A percentile compares a stretch with the other conserved stretches of the same genome.
phyloP scores from a whole-genome alignment of 2,797 vertebrate genomes.

The Loris lydekkerianus region DNA sequence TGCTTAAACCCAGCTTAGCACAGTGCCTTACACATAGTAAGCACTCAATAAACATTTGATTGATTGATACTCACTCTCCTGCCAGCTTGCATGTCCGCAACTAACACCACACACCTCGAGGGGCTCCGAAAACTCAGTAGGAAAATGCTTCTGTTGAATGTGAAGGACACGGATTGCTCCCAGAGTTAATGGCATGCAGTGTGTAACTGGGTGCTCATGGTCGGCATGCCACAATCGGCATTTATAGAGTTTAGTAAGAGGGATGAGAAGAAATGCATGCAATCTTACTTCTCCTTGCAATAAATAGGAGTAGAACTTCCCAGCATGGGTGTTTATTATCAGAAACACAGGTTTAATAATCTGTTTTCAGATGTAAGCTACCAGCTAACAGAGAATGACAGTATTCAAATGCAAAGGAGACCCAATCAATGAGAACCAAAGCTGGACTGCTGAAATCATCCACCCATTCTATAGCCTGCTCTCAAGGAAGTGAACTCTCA shows the following conservation, averaged over 20 bases:
- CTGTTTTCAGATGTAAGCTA: background rate
- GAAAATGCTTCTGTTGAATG: slow-evolving; percentile 27
- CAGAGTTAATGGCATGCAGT: background rate
- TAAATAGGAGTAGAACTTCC: slow-evolving; percentile 29
- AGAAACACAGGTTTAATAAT: slow-evolving; percentile 13
- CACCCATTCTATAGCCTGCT: background rate
- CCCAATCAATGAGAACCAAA: slow-evolving; percentile 12
- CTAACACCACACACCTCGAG: slow-evolving; percentile 57
- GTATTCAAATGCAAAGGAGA: background rate
- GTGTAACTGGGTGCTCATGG: background rate
- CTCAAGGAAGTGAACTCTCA: background rate
- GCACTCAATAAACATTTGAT: slow-evolving; percentile 82
- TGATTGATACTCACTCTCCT: slow-evolving; percentile 58
- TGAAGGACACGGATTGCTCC: slow-evolving; percentile 11
- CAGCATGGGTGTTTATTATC: background rate
- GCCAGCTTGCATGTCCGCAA: slow-evolving; percentile 53
- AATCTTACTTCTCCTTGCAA: slow-evolving; percentile 9
- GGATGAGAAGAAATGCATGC: background rate
- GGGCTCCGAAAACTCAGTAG: slow-evolving; percentile 54
- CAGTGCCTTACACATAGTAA: slow-evolving; percentile 80
- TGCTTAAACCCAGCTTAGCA: slow-evolving; percentile 80
- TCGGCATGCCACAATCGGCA: background rate
- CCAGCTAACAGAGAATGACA: background rate
- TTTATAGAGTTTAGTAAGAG: background rate
- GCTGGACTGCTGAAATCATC: slow-evolving; percentile 32